Conservation (phyloP, 2,113 vertebrate species). For the Lucifuga dentata region DNA sequence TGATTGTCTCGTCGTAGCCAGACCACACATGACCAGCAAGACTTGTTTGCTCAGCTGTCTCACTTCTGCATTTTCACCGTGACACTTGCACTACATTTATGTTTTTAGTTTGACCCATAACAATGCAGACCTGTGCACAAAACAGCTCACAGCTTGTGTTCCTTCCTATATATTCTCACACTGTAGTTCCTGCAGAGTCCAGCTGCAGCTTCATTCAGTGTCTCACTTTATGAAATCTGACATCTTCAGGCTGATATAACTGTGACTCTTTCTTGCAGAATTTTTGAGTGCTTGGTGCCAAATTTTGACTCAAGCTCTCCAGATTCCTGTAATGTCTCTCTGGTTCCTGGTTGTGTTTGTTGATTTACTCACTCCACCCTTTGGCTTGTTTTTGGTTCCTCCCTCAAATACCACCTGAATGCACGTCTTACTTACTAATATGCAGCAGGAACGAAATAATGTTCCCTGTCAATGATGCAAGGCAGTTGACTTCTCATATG, state of each 20-base stretch:
- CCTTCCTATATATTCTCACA: not conserved
- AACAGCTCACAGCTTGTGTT: not conserved
- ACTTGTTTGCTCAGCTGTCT: conserved; percentile 44
- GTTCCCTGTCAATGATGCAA: conserved; percentile 74
- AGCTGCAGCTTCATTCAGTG: not conserved
- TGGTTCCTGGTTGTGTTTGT: conserved; percentile 61
- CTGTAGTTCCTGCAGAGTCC: not conserved
- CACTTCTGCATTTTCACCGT: conserved; percentile 41
- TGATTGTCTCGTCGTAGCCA: no score
- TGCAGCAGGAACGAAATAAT: conserved; percentile 33
- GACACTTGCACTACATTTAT: conserved; percentile 21
- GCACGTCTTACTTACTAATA: conserved; percentile 16
- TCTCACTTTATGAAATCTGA: not conserved
- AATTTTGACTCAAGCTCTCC: conserved; percentile 77
- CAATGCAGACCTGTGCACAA: not conserved
- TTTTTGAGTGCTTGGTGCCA: conserved; percentile 77
- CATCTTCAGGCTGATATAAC: conserved; percentile 52
- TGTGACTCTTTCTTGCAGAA: conserved; percentile 83
- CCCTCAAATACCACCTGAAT: conserved; percentile 43
- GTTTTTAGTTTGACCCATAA: conserved; percentile 13
- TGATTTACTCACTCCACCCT: conserved; percentile 32
- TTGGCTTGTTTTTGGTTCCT: conserved; percentile 36
- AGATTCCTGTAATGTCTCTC: conserved; percentile 78
- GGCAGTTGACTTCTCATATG: conserved; percentile 65
- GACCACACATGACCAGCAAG: not conserved